A percentile compares a stretch with the other conserved stretches of the same genome.
Evolutionary conservation across 2,888 invertebrate species (phyloP).

Genomic region (Nasonia oneida): DNA sequence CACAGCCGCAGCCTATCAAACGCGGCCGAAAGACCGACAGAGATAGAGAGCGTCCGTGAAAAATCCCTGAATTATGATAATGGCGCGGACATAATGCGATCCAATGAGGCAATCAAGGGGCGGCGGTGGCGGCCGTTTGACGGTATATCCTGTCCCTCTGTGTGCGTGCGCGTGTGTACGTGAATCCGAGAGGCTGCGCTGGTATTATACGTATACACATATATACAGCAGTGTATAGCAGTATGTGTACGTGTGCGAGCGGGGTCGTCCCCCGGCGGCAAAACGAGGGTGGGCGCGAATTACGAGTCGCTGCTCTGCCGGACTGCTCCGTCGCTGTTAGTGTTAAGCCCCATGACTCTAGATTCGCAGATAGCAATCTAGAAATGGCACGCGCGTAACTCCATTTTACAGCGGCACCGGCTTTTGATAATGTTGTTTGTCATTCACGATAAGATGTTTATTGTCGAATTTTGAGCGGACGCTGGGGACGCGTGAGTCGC

Average conservation of each 20-base stretch:
- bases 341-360: conserved; percentile 72
- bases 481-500: conserved; percentile 55
- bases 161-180: conserved; percentile 22
- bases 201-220: not conserved
- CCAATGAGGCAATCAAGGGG: conserved; percentile 79
- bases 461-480: conserved; percentile 55
- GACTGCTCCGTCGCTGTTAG: conserved; percentile 71
- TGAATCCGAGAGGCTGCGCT: conserved; percentile 33
- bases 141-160: conserved; percentile 45
- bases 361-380: conserved; percentile 63
- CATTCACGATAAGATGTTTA: conserved; percentile 64
- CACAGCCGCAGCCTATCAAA: conserved; percentile 6
- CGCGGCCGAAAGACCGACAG: conserved; percentile 18
- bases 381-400: conserved; percentile 60
- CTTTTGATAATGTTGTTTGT: conserved; percentile 63
- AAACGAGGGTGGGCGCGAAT: conserved; percentile 69
- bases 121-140: conserved; percentile 65
- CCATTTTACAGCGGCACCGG: conserved; percentile 55
- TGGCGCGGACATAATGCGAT: conserved; percentile 78
- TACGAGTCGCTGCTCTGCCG: conserved; percentile 68
- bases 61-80: conserved; percentile 79
- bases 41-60: conserved; percentile 66
- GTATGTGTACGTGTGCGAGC: conserved; percentile 25
- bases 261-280: not conserved
- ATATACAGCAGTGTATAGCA: too few relatives aligned